phyloP scores from a whole-genome alignment of 2,113 vertebrate species.

The Pitta sordida region DNA sequence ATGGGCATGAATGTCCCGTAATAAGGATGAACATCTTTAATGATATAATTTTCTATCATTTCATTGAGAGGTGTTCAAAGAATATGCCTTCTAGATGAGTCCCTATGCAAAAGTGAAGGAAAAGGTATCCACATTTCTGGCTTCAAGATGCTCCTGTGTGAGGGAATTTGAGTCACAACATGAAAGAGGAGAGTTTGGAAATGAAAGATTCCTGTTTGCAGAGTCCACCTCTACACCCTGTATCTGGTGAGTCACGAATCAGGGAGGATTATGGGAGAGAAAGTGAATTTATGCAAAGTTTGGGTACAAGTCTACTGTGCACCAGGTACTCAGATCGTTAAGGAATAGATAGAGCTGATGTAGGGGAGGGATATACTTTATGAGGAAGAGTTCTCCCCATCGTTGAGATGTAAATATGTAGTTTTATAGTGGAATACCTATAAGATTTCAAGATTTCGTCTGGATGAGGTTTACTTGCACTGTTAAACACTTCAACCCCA shows the following conservation, averaged over 20 bases:
- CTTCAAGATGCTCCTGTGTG: fast-evolving
- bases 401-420: background rate
- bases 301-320: background rate
- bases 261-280: background rate
- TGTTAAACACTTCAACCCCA: background rate
- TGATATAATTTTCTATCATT: background rate
- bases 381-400: background rate
- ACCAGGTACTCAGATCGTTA: background rate
- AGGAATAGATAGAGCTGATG: background rate
- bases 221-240: background rate
- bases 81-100: background rate
- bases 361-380: background rate
- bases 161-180: background rate
- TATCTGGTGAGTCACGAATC: too few relatives aligned
- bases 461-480: background rate
- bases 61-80: background rate
- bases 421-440: background rate
- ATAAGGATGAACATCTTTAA: background rate
- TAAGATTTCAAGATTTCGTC: background rate
- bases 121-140: background rate
- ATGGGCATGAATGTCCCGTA: fast-evolving
- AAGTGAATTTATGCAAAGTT: background rate
- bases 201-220: background rate
- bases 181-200: background rate
- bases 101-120: background rate